Evolutionary conservation across 2,888 invertebrate genomes (phyloP).

Genomic region (Trissolcus brochymenae): DNA sequence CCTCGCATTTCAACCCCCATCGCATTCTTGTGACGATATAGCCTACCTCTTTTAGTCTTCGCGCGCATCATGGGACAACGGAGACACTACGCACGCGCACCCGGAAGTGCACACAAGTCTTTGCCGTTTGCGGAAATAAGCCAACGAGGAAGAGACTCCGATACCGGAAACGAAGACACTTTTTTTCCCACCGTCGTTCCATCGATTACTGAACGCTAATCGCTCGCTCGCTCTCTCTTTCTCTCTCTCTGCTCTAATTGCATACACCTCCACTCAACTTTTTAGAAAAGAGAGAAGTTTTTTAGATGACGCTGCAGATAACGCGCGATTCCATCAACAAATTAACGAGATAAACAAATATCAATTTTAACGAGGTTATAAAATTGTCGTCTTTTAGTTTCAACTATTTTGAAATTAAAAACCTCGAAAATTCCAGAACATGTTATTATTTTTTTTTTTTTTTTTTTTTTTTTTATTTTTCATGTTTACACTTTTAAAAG

Average conservation of each 20-base stretch:
- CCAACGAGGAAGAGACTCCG: constrained; percentile 37
- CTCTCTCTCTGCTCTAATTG: too few relatives aligned
- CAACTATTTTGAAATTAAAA: too few relatives aligned
- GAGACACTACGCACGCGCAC: constrained; percentile 44
- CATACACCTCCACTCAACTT: not conserved
- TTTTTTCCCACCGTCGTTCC: constrained; percentile 36
- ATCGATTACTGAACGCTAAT: constrained; percentile 31
- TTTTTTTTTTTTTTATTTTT: too few relatives aligned
- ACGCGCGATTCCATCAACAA: too few relatives aligned
- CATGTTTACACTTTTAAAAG: too few relatives aligned
- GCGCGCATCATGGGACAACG: constrained; percentile 62
- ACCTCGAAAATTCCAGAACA: too few relatives aligned
- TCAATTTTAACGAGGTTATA: too few relatives aligned
- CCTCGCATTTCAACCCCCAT: constrained; percentile 70
- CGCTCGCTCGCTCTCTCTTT: too few relatives aligned
- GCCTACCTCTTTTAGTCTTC: constrained; percentile 58
- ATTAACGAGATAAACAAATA: too few relatives aligned
- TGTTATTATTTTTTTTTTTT: too few relatives aligned
- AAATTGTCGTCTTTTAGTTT: too few relatives aligned
- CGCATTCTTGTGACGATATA: constrained; percentile 61
- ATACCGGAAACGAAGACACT: constrained; percentile 47
- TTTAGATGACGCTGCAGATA: not conserved
- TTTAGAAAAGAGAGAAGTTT: not conserved
- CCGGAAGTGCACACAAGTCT: constrained; percentile 42
- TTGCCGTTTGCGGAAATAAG: constrained; percentile 34